Conservation (phyloP, 2,888 invertebrate genomes). For the Endotricha flammealis region DNA sequence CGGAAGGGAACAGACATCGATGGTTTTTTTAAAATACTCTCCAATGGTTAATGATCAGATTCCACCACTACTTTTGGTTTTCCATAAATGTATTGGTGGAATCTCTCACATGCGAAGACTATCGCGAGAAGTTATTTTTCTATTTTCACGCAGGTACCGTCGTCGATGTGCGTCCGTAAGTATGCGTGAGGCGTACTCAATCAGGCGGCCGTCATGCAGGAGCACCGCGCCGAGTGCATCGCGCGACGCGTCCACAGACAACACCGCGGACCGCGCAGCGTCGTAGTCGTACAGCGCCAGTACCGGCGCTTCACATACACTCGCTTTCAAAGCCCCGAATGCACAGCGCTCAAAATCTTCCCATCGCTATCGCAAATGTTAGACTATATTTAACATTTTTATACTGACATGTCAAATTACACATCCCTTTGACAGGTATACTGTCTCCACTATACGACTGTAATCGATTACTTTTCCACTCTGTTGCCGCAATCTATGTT, state of each 20-base stretch:
- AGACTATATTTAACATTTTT: conserved; percentile 9
- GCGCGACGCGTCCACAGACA: conserved; percentile 23
- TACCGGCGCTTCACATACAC: conserved; percentile 15
- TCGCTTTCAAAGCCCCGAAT: neutral
- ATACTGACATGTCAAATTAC: conserved; percentile 8
- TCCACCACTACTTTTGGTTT: conserved; percentile 8
- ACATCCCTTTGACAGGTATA: conserved; percentile 12
- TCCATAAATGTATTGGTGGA: conserved; percentile 16
- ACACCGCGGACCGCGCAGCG: conserved; percentile 16
- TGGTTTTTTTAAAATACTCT: conserved; percentile 19
- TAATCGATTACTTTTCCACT: conserved; percentile 8
- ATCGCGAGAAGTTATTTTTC: conserved; percentile 26
- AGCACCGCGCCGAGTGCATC: conserved; percentile 17
- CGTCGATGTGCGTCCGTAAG: conserved; percentile 19
- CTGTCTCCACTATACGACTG: conserved; percentile 15
- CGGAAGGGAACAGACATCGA: conserved; percentile 19
- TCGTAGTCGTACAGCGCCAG: conserved; percentile 16
- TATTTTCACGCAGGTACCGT: conserved; percentile 16
- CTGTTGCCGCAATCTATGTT: neutral
- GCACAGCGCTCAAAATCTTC: neutral
- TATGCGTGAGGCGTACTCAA: conserved; percentile 19
- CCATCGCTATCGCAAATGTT: conserved; percentile 8
- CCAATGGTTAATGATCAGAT: conserved; percentile 22
- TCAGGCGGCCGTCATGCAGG: conserved; percentile 18
- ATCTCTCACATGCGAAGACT: conserved; percentile 18